These are phyloP conservation scores for Therioaphis trifolii DNA, from an alignment of 2,888 invertebrate species.

Conservation along the genomic window DNA sequence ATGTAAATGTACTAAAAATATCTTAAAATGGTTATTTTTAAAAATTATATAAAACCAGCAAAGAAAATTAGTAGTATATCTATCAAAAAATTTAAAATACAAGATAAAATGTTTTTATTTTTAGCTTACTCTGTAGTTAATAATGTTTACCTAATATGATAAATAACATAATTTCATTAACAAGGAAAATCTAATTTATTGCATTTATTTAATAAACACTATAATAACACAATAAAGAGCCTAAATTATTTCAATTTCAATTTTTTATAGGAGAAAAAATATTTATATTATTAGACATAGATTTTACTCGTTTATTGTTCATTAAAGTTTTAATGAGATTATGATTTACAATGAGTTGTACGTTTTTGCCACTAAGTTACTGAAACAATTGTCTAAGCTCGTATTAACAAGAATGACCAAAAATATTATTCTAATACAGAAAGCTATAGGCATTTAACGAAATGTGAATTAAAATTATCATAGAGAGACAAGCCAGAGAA, in stretches of 20 bases:
- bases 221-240: constrained; percentile 49
- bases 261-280: too few species aligned
- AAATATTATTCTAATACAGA: constrained; percentile 38
- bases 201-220: constrained; percentile 51
- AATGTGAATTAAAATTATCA: constrained; percentile 25
- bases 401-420: constrained; percentile 27
- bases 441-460: constrained; percentile 26
- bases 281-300: neutral
- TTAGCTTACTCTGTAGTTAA: too few species aligned
- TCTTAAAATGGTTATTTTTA: too few species aligned
- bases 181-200: constrained; percentile 56
- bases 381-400: neutral
- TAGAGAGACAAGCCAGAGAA: constrained; percentile 29
- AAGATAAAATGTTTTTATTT: too few species aligned
- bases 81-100: too few species aligned
- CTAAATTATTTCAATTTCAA: constrained; percentile 34
- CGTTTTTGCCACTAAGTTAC: constrained; percentile 7
- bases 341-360: constrained; percentile 25
- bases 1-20: too few species aligned
- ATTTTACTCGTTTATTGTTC: constrained; percentile 11
- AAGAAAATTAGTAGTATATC: too few species aligned
- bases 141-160: neutral
- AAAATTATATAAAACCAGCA: too few species aligned
- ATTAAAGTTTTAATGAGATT: neutral
- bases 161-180: constrained; percentile 45